These are phyloP conservation scores for Apantesis nais DNA, from an alignment of 2,888 invertebrate species.

Conservation along the genomic window DNA sequence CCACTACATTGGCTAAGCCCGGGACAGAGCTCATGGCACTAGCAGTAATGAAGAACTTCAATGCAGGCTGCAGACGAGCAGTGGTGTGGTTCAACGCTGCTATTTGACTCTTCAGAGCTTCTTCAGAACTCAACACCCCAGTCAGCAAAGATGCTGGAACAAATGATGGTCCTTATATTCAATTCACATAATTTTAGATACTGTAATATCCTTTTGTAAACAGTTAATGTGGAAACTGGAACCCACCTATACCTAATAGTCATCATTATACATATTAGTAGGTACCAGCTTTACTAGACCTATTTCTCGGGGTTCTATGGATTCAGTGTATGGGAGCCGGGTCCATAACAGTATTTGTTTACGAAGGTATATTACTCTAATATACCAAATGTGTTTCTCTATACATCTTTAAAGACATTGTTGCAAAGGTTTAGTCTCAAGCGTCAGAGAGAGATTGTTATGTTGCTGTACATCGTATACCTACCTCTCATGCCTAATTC, in stretches of 20 bases:
- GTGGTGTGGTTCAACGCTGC: constrained; percentile 96
- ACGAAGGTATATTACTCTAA: no score
- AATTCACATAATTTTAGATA: not conserved
- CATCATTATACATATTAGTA: no score
- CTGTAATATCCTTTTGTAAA: not conserved
- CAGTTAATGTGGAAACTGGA: no score
- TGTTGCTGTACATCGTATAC: not conserved
- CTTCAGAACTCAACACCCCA: constrained; percentile 92
- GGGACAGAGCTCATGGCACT: constrained; percentile 69
- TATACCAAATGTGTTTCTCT: not conserved
- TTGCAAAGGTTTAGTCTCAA: not conserved
- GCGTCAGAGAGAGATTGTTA: not conserved
- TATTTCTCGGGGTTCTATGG: no score
- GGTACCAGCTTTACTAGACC: no score
- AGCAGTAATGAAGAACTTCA: constrained; percentile 91
- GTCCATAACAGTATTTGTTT: no score
- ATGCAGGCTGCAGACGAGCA: constrained; percentile 93
- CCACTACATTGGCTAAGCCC: constrained; percentile 90
- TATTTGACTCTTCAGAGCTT: constrained; percentile 90
- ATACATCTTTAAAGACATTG: no score
- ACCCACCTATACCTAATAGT: no score
- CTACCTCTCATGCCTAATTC: constrained; percentile 94
- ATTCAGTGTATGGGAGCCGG: no score
- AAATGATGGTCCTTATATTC: not conserved
- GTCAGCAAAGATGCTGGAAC: constrained; percentile 87